A percentile compares a stretch with the other conserved stretches of the same genome.
phyloP scores from a whole-genome alignment of 2,797 vertebrate genomes.

The Otolemur crassicaudatus region DNA sequence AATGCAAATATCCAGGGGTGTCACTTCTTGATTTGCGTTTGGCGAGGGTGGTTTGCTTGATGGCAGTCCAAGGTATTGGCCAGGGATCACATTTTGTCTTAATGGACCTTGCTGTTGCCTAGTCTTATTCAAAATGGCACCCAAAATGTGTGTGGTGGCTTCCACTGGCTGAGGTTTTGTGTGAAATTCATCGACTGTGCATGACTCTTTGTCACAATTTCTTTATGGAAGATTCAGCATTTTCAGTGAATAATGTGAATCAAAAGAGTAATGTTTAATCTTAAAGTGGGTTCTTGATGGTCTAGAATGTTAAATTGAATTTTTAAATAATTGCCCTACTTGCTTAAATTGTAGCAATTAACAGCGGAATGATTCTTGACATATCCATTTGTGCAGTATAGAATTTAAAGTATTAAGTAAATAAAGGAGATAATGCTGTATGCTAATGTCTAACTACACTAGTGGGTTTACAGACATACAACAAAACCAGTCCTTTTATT shows the following conservation, averaged over 20 bases:
- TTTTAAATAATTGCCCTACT: neutral
- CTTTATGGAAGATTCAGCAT: conserved; percentile 3
- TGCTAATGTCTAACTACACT: neutral
- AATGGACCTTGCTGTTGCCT: neutral
- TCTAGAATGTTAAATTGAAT: neutral
- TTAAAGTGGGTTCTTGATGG: neutral
- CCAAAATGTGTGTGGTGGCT: neutral
- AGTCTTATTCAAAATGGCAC: conserved; percentile 68
- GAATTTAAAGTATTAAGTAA: neutral
- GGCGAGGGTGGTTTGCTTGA: neutral
- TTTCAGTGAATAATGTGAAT: conserved; percentile 11
- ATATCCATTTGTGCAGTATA: neutral
- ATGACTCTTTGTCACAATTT: neutral
- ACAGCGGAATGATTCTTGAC: neutral
- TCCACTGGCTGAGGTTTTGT: neutral
- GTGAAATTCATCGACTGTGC: neutral
- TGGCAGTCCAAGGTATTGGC: neutral
- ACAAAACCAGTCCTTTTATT: neutral
- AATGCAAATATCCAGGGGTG: neutral
- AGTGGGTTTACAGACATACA: neutral
- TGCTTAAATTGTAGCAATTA: neutral
- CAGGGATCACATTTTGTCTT: conserved; percentile 26
- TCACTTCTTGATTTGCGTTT: neutral
- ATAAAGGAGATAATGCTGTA: neutral
- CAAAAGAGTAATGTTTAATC: neutral